Evolutionary conservation across 2,888 invertebrate species (phyloP).

Genomic region (Imbricaverruca yamaguchii): DNA sequence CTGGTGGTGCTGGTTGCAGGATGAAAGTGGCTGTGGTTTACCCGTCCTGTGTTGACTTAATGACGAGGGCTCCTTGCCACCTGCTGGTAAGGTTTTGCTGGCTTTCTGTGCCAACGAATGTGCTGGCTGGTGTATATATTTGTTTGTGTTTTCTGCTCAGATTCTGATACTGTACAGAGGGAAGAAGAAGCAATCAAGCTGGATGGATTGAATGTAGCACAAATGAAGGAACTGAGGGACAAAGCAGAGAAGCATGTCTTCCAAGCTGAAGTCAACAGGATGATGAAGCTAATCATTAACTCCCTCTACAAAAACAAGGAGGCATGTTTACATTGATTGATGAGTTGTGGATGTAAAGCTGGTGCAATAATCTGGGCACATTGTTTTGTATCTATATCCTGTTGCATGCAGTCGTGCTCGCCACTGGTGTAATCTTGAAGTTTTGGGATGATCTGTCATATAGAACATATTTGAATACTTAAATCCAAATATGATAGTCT

Average conservation of each 20-base stretch:
- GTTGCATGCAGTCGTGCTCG: too few relatives aligned
- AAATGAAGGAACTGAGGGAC: slow-evolving; percentile 82
- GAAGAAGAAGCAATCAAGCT: slow-evolving; percentile 95
- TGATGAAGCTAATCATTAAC: slow-evolving; percentile 99
- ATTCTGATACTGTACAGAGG: slow-evolving; percentile 52
- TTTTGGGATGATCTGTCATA: too few relatives aligned
- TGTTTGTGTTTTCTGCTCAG: slow-evolving; percentile 24
- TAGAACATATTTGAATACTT: too few relatives aligned
- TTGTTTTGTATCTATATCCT: too few relatives aligned
- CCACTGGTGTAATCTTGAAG: too few relatives aligned
- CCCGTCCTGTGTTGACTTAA: too few relatives aligned
- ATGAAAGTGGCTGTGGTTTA: too few relatives aligned
- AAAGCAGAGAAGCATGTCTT: slow-evolving; percentile 74
- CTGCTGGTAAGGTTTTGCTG: neutral
- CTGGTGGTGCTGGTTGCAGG: too few relatives aligned
- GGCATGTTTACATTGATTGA: slow-evolving; percentile 44
- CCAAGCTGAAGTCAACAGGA: slow-evolving; percentile 93
- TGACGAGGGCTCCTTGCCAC: too few relatives aligned
- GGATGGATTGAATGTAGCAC: slow-evolving; percentile 88
- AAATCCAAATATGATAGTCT: too few relatives aligned
- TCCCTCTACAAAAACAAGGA: slow-evolving; percentile 98
- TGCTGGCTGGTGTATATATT: neutral
- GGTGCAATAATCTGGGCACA: too few relatives aligned
- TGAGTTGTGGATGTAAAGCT: too few relatives aligned
- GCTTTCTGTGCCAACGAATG: neutral